Base-by-base conservation (phyloP, 2,797 vertebrate species). In the Dicrostonyx torquatus region DNA sequence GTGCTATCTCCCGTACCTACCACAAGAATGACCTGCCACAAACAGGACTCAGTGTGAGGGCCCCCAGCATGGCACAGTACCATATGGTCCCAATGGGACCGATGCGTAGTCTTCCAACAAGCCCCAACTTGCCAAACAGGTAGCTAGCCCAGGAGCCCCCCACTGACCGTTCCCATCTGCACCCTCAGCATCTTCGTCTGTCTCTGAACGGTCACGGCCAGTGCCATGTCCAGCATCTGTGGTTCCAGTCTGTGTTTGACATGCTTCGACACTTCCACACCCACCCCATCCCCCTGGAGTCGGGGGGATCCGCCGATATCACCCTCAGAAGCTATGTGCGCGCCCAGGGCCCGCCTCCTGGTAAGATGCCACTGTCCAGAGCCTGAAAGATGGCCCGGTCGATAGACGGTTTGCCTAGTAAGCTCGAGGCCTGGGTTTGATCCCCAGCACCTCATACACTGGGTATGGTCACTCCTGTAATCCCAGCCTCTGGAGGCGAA, bases 201-300 rank as follows among this genome's bases (percentile, higher is more conserved):
- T 99, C 99, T 0, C 98, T 99, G 97, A 99, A 99, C 0, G 99
- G 99, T 95, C 99, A 98, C 0, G 97, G 99, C 17, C 99, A 99
- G 97, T 99, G 99, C 98, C 99, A 99, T 6, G 99, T 99, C 37
- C 99, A 99, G 97, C 99, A 99, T 97, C 98, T 99, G 97, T 99
- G 99, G 99, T 99, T 99, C 98, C 99, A 99, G 98, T 99, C 99
- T 0, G 99, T 99, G 95, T 99, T 99, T 0, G 99, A 99, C 98
- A 99, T 99, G 99, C 97, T 99, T 93, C 98, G 99, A 53, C 99
- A 99, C 98, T 99, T 99, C 98, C 99, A 99, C 95, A 98, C 99
- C 0, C 99, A 99, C 78, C 99, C 99, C 73, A 99, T 99, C 96
- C 99, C 99, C 0, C 98, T 99, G 31, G 99, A 99, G 97, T 99